Conservation (phyloP, 53 echinoderm and acorn worm genomes). For the Holothuria leucospilota region DNA sequence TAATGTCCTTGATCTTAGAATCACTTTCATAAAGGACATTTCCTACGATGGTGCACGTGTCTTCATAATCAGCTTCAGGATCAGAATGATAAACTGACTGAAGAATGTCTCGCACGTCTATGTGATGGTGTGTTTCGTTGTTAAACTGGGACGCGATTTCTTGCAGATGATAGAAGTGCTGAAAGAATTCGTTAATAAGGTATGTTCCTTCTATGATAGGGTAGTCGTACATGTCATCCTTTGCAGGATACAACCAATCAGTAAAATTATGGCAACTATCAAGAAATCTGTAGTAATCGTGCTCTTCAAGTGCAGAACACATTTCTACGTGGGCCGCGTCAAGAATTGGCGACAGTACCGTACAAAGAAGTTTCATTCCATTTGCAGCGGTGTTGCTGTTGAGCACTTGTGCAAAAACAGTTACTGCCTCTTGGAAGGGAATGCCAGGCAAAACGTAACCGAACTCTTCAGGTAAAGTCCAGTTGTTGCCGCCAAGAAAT, state of each 20-base stretch:
- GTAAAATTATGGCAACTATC: neutral
- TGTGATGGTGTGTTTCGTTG: no score
- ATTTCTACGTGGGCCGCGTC: neutral
- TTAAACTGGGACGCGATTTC: no score
- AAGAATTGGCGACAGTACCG: neutral
- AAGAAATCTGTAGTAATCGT: neutral
- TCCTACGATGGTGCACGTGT: no score
- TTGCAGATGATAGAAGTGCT: no score
- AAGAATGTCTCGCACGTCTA: no score
- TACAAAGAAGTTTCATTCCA: constrained; percentile 29
- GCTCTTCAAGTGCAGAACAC: constrained; percentile 4
- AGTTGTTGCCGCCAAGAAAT: no score
- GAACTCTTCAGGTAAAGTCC: neutral
- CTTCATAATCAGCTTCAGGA: no score
- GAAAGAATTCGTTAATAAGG: constrained; percentile 3
- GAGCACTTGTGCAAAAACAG: neutral
- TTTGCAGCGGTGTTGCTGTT: neutral
- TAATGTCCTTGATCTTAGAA: no score
- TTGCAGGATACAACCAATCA: neutral
- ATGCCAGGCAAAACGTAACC: constrained; percentile 19
- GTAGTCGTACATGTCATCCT: neutral
- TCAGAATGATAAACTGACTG: no score
- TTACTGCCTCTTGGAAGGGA: constrained; percentile 1
- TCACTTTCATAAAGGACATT: no score
- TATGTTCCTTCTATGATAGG: neutral